phyloP scores from a whole-genome alignment of 2,113 vertebrate genomes.

The Odocoileus hemionus region DNA sequence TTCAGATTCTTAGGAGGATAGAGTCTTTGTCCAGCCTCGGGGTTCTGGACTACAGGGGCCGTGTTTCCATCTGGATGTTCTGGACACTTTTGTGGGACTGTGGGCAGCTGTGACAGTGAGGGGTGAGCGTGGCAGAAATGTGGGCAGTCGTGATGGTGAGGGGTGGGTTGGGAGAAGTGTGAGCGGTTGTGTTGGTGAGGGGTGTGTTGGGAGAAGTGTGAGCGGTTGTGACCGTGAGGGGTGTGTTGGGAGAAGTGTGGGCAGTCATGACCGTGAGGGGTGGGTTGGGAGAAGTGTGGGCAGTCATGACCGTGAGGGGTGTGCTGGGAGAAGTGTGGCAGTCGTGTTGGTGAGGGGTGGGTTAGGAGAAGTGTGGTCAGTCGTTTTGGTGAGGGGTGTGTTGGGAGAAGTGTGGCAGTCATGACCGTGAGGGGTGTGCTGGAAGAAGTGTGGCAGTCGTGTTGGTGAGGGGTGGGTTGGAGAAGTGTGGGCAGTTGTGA shows the following conservation, averaged over 20 bases:
- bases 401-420: not conserved
- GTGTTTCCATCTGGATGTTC: not conserved
- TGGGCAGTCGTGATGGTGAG: too few relatives aligned
- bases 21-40: not conserved
- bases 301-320: rapidly evolving
- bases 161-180: too few relatives aligned
- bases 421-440: rapidly evolving
- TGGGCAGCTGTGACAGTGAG: not conserved
- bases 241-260: too few relatives aligned
- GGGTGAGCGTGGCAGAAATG: not conserved
- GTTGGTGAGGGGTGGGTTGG: rapidly evolving
- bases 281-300: rapidly evolving
- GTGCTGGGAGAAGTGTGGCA: too few relatives aligned
- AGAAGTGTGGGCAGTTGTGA: rapidly evolving
- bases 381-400: rapidly evolving
- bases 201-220: too few relatives aligned
- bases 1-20: not conserved
- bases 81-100: not conserved
- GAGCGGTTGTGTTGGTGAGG: rapidly evolving
- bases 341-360: rapidly evolving
- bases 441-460: rapidly evolving
- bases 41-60: not conserved
- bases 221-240: rapidly evolving
- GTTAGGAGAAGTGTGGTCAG: too few relatives aligned
- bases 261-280: rapidly evolving